Conservation (phyloP, 2,888 invertebrate species). For the Craniophora ligustri region DNA sequence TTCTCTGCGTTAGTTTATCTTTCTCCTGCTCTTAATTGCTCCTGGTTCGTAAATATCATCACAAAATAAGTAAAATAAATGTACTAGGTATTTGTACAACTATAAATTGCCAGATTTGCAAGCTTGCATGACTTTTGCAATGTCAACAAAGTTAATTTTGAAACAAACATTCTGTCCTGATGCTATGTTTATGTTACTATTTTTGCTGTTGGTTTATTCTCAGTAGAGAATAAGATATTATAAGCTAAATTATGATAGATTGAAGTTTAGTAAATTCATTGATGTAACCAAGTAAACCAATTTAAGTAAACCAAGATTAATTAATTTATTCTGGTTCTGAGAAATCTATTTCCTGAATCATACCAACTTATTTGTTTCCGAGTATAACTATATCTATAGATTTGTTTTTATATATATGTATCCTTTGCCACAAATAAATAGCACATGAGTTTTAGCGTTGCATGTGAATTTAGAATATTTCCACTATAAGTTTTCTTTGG, state of each 20-base stretch:
- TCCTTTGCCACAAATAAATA: slow-evolving; percentile 24
- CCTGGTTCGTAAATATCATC: no score
- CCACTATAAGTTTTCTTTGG: not conserved
- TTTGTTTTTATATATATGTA: slow-evolving; percentile 35
- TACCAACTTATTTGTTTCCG: slow-evolving; percentile 14
- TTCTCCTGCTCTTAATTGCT: no score
- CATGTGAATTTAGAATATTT: slow-evolving; percentile 7
- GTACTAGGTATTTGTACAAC: no score
- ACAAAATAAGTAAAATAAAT: no score
- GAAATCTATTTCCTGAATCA: slow-evolving; percentile 19
- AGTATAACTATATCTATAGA: slow-evolving; percentile 10
- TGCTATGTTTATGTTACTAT: not conserved
- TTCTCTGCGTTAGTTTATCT: no score
- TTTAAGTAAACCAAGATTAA: slow-evolving; percentile 1
- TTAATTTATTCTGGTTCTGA: not conserved
- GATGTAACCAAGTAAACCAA: not conserved
- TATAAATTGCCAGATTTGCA: slow-evolving; percentile 33
- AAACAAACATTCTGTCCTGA: slow-evolving; percentile 10
- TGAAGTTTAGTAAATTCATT: not conserved
- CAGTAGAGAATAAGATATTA: not conserved
- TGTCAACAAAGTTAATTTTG: slow-evolving; percentile 10
- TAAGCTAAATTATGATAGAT: not conserved
- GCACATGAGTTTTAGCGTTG: slow-evolving; percentile 18
- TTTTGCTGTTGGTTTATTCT: not conserved
- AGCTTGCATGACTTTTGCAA: slow-evolving; percentile 8